Base-by-base conservation (phyloP, 2,888 invertebrate species). In the Caenorhabditis wallacei region DNA sequence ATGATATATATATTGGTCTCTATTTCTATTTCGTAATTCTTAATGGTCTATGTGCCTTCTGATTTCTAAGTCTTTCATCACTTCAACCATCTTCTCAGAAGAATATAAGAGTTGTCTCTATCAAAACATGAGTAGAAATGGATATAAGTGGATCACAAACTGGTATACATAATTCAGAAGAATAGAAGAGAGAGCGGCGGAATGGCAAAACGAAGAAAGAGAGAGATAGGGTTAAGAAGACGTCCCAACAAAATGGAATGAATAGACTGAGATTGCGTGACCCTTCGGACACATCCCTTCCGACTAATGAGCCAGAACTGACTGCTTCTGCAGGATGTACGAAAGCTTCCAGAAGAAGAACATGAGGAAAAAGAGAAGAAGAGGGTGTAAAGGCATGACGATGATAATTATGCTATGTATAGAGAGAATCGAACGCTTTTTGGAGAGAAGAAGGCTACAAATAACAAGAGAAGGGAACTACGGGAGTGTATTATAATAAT, bases 241-340 rank as follows among this genome's bases (percentile, higher is more conserved):
- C 30, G 30, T 8, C 30, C 30, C 30, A 30, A 56, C 18, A 46
- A 48, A 59, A 35, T 20, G 35, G 57, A 51, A 78, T 78, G 78
- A 78, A 78, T 78, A 69, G 78, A 78, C 78, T 78, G 78, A 78
- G 78, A 78, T 78, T 78, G 78, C 78, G 78, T 78, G 78, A 78
- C 78, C 78, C 76, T 40, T 63, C 61, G 78, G 78, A 78, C 76
- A 76, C 57, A 66, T 57, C 46, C 13, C 69, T 61, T 78, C 78
- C 78, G 78, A 53, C 78, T 78, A 78, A 78, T 78, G 78, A 78
- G 78, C 78, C 78, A 78, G 78, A 78, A 78, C 78, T 40, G 78
- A 78, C 69, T 37, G 61, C 75, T 35, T 40, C 66, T 18, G 53
- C 64, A 59, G 76, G 59, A 68, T 76, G 76, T 76, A 68, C 66